Conservation (phyloP, 2,797 vertebrate species). For the Falco biarmicus region DNA sequence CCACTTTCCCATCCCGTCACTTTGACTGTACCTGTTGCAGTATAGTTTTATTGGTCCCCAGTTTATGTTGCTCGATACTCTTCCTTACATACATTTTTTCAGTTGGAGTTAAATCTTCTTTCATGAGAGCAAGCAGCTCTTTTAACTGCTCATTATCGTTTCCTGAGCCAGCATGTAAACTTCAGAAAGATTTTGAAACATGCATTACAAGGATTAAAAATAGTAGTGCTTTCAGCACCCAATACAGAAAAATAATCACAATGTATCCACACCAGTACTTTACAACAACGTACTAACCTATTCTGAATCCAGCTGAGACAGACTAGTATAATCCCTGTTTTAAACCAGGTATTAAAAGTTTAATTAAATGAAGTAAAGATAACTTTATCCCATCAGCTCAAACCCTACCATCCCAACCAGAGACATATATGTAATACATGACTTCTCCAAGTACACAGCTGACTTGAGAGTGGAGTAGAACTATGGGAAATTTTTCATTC, state of each 20-base stretch:
- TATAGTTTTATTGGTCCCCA: slow-evolving; percentile 79
- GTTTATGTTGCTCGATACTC: slow-evolving; percentile 82
- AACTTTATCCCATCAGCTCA: background rate
- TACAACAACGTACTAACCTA: background rate
- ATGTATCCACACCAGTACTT: background rate
- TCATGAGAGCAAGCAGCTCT: slow-evolving; percentile 78
- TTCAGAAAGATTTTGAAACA: slow-evolving; percentile 37
- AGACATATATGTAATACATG: background rate
- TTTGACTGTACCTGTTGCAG: slow-evolving; percentile 75
- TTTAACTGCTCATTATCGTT: slow-evolving; percentile 79
- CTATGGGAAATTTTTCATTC: background rate
- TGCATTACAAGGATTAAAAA: background rate
- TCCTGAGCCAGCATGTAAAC: slow-evolving; percentile 80
- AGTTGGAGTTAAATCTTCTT: slow-evolving; percentile 75
- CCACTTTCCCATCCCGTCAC: background rate
- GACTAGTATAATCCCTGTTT: background rate
- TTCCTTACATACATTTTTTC: slow-evolving; percentile 76
- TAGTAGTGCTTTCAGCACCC: background rate
- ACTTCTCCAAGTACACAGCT: background rate
- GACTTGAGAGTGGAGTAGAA: background rate
- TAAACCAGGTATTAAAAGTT: background rate
- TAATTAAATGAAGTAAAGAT: no score
- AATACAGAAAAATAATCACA: background rate
- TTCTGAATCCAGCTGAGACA: background rate
- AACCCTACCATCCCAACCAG: background rate